A percentile compares a stretch with the other conserved stretches of the same genome.
phyloP scores from a whole-genome alignment of 2,113 vertebrate genomes.

The Macrotis lagotis region DNA sequence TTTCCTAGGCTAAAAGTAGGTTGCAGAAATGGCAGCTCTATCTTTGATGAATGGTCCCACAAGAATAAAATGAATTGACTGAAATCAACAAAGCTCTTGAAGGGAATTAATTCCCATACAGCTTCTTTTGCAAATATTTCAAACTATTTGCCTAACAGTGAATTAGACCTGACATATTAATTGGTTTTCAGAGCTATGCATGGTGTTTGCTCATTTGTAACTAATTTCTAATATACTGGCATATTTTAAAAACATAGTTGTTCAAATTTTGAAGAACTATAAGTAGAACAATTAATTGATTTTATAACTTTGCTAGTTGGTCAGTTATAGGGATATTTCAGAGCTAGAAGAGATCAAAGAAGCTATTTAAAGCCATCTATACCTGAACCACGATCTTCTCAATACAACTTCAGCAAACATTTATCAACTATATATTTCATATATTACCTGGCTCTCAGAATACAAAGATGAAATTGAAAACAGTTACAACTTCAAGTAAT shows the following conservation, averaged over 20 bases:
- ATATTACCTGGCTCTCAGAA: neutral
- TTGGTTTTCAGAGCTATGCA: slow-evolving; percentile 69
- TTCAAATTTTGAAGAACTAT: slow-evolving; percentile 55
- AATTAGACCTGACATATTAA: slow-evolving; percentile 74
- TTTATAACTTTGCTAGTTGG: slow-evolving; percentile 24
- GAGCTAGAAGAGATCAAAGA: neutral
- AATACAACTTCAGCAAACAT: neutral
- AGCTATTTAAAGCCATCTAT: neutral
- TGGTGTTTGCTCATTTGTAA: slow-evolving; percentile 68
- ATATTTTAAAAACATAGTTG: slow-evolving; percentile 31
- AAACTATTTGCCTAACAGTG: slow-evolving; percentile 63
- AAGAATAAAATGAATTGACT: slow-evolving; percentile 65
- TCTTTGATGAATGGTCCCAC: slow-evolving; percentile 16
- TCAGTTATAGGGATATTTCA: neutral
- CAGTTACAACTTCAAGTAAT: neutral
- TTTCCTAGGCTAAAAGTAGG: neutral
- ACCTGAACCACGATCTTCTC: neutral
- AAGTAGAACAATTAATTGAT: slow-evolving; percentile 8
- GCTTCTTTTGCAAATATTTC: slow-evolving; percentile 71
- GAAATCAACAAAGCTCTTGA: slow-evolving; percentile 50
- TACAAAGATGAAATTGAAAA: neutral
- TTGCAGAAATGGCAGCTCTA: slow-evolving; percentile 6
- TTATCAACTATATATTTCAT: neutral
- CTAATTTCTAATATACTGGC: slow-evolving; percentile 71
- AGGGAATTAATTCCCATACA: slow-evolving; percentile 65